Evolutionary conservation across 2,113 vertebrate genomes (phyloP).

Genomic region (Ageneiosus marmoratus): DNA sequence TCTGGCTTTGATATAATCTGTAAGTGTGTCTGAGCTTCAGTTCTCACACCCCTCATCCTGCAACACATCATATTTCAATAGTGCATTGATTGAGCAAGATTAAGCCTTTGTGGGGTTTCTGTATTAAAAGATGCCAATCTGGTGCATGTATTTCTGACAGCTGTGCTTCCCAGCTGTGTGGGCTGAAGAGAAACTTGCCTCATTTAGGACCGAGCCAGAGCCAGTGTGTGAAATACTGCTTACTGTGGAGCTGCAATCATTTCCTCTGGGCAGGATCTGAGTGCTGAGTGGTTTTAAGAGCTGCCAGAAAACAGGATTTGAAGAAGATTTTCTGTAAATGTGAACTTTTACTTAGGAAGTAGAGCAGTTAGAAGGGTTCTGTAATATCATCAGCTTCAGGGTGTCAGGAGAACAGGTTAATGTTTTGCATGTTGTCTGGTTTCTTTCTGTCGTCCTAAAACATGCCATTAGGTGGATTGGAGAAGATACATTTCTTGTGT

Average conservation of each 20-base stretch:
- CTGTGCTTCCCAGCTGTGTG: constrained; percentile 64
- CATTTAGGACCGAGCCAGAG: constrained; percentile 40
- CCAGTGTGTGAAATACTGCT: constrained; percentile 35
- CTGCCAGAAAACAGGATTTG: constrained; percentile 17
- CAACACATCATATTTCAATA: constrained; percentile 66
- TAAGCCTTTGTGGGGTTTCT: constrained; percentile 57
- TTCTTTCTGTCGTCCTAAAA: no score
- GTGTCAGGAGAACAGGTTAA: no score
- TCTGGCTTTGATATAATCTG: constrained; percentile 47
- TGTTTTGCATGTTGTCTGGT: no score
- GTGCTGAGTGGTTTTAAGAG: constrained; percentile 11
- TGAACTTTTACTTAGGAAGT: background rate
- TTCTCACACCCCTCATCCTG: constrained; percentile 58
- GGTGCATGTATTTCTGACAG: constrained; percentile 58
- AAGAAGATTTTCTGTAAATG: background rate
- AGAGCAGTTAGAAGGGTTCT: background rate
- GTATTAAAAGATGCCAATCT: constrained; percentile 75
- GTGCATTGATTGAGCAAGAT: constrained; percentile 74
- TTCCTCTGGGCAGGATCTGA: constrained; percentile 38
- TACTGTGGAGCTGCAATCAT: constrained; percentile 46
- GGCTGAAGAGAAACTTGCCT: constrained; percentile 45
- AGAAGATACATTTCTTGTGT: no score
- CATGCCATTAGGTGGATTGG: no score
- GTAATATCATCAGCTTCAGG: background rate
- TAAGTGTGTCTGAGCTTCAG: constrained; percentile 5